Evolutionary conservation across 2,113 vertebrate species (phyloP), one percentile per base, ranked within the genome.

Genomic region (Petrocephalus microphthalmus): DNA sequence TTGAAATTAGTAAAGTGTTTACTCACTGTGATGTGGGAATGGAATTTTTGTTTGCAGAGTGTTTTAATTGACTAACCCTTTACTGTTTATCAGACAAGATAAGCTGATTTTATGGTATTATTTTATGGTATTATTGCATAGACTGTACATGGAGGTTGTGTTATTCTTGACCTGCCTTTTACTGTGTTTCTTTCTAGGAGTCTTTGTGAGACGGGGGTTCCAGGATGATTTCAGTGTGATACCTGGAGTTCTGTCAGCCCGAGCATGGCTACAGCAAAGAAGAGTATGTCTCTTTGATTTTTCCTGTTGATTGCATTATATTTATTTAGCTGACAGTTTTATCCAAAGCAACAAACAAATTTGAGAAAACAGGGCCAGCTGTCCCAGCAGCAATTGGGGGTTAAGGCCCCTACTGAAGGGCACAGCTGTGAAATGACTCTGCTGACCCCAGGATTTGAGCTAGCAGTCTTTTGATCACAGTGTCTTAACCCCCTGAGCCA

Each of bases 251-350:
- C 51, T 33, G 33, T 52, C 56, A 33, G 45, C 47, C 42, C 57
- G 47, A 83, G 83, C 45, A 88, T 88, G 88, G 88, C 88, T 25
- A 85, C 83, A 51, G 88, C 88, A 25, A 88, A 88, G 83, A 88
- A 88, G 56, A 71, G 88, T 88, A 82, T 67, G 88, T 88, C 13
- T 51, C 56, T 6, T 17, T 3, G 0, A 67, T 49, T 84, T 83
- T 22, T 7, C 25, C 25, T 67, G 5, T 67, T n/a, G 60, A 67
- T 67, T 29, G 8, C 3, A 0, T 67, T 67, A 67, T 13, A 67
- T 67, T 25, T 25, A 64, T 64, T 67, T 29, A 11, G 10, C 57
- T 29, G 60, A 29, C 60, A 29, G 8, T 67, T 29, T 29, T 67
- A 67, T 29, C n/a, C 60, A 29, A 29, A 67, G 60, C 25, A n/a